These are phyloP conservation scores for Enteromius afrohamiltoni DNA, from an alignment of 2,797 vertebrate species.

Conservation along the genomic window DNA sequence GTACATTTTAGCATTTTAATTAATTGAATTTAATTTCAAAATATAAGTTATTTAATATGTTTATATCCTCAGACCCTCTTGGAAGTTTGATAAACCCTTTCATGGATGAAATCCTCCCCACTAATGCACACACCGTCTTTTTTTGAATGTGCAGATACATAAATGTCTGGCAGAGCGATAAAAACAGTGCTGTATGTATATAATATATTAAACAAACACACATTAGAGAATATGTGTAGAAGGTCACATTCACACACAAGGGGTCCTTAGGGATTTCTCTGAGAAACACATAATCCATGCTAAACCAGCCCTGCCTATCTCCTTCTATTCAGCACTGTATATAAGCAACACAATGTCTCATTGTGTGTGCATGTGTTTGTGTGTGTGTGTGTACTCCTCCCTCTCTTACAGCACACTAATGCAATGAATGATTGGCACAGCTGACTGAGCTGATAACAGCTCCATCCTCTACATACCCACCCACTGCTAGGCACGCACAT, in stretches of 20 bases:
- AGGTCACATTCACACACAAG: conserved; percentile 40
- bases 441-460: conserved; percentile 54
- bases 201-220: conserved; percentile 5
- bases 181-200: not conserved
- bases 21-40: too few species aligned
- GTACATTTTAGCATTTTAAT: not conserved
- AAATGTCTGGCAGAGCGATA: not conserved
- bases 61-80: not conserved
- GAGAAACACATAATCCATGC: conserved; percentile 48
- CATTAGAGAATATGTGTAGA: conserved; percentile 1
- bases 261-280: conserved; percentile 42
- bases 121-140: not conserved
- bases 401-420: conserved; percentile 31
- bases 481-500: conserved; percentile 46
- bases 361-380: conserved; percentile 41
- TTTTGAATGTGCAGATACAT: not conserved
- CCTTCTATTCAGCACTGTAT: conserved; percentile 52
- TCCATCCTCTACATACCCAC: conserved; percentile 46
- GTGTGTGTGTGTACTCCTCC: conserved; percentile 30
- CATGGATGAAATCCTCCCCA: not conserved
- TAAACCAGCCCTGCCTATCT: conserved; percentile 48
- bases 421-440: conserved; percentile 56
- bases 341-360: conserved; percentile 51
- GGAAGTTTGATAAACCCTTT: not conserved
- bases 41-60: not conserved